These are phyloP conservation scores for Glaucopsyche alexis DNA, from an alignment of 2,888 invertebrate species.

Conservation along the genomic window DNA sequence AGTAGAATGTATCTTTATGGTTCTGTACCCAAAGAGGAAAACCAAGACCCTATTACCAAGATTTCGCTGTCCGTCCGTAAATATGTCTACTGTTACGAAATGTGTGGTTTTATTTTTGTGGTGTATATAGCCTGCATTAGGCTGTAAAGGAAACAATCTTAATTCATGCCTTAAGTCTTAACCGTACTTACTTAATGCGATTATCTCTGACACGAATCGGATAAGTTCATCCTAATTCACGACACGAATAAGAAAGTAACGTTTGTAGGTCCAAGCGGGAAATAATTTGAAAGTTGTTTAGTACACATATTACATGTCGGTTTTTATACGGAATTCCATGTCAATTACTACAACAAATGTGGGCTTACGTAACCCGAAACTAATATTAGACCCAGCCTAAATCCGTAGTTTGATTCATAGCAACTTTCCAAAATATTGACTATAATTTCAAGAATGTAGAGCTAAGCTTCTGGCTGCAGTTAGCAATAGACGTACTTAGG, in stretches of 20 bases:
- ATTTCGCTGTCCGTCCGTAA: too few relatives aligned
- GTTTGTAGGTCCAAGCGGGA: not conserved
- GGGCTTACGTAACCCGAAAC: not conserved
- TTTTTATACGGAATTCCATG: conserved; percentile 3
- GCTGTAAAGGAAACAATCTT: not conserved
- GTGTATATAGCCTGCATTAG: too few relatives aligned
- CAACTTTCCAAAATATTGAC: too few relatives aligned
- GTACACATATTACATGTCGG: conserved; percentile 19
- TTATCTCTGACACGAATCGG: conserved; percentile 24
- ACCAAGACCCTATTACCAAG: too few relatives aligned
- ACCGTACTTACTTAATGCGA: not conserved
- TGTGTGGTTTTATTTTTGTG: too few relatives aligned
- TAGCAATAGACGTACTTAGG: too few relatives aligned
- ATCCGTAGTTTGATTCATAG: too few relatives aligned
- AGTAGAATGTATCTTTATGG: too few relatives aligned
- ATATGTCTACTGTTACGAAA: too few relatives aligned
- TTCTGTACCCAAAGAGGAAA: too few relatives aligned
- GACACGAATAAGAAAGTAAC: conserved; percentile 38
- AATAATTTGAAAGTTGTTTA: conserved; percentile 27
- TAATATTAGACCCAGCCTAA: not conserved
- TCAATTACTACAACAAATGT: not conserved
- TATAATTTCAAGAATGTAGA: too few relatives aligned
- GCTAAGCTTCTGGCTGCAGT: too few relatives aligned
- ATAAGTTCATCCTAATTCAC: conserved; percentile 35
- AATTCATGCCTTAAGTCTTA: not conserved